Base-by-base conservation (phyloP, 2,888 invertebrate genomes). In the Cordylochernes scorpioides region DNA sequence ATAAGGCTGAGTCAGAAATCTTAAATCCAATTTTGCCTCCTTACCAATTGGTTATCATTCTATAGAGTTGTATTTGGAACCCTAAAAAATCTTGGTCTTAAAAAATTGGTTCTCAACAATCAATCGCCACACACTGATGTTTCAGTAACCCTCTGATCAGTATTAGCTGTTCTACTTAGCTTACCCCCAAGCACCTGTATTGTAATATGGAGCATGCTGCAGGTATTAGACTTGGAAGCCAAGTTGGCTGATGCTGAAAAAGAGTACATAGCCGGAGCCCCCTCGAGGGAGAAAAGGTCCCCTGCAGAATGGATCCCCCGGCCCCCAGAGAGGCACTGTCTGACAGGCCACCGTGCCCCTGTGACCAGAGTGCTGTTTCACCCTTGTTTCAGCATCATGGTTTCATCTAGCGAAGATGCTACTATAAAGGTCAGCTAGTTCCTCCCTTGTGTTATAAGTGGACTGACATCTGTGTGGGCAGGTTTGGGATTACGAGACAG, bases 271-370 rank as follows among this genome's bases (percentile, higher is more conserved):
- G 78, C 82, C 49, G 91, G 91, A 38, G 88, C 86, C 30, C 91
- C 91, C 16, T 82, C 84, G 42, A 68, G 91, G 48, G 84, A 80
- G 49, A 88, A 88, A 59, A 67, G 91, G 45, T 75, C 77, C 44
- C 91, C 94, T n/a, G 64, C 74, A 33, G 97, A 97, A 59, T 99
- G 97, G 97, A 94, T 99, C 52, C 97, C 97, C 30, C 66, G 97
- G 44, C 91, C 94, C 30, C 97, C 97, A 5, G 94, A 97, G 57
- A 24, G 42, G 7, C 88, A 75, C 60, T 67, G 71, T 51, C 65
- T 99, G 37, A 70, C 73, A 44, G 97, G 97, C 30, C 97, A 99
- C 58, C 66, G 97, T 52, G 80, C 82, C 39, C 84, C 94, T 44
- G 75, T 99, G 52, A 91, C 84, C 50, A 68, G 73, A 63, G 72